These are phyloP conservation scores for Ptychobarbus kaznakovi DNA, from an alignment of 2,797 vertebrate genomes.

Conservation along the genomic window DNA sequence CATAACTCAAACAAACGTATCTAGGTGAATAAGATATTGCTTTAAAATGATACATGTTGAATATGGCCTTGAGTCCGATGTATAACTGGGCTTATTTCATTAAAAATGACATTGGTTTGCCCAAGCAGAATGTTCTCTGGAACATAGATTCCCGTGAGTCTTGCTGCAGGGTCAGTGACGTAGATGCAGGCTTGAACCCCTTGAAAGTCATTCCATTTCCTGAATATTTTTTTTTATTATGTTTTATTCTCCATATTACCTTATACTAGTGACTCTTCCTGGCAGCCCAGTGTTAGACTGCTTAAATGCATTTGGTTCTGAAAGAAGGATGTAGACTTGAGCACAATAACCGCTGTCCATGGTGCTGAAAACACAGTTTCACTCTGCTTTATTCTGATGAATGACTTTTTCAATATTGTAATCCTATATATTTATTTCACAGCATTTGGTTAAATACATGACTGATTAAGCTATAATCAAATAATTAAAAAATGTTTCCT, in stretches of 20 bases:
- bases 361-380: slow-evolving; percentile 73
- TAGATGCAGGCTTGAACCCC: neutral
- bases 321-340: slow-evolving; percentile 24
- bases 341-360: slow-evolving; percentile 65
- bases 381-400: slow-evolving; percentile 22
- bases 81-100: neutral
- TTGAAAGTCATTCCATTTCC: slow-evolving; percentile 18
- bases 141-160: slow-evolving; percentile 27
- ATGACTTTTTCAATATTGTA: neutral
- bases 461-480: neutral
- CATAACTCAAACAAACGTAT: neutral
- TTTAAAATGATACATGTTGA: neutral
- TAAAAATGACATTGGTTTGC: neutral
- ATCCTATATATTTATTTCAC: neutral
- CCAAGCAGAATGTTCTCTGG: slow-evolving; percentile 11
- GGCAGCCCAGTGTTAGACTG: neutral
- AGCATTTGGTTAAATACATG: neutral
- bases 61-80: neutral
- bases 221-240: neutral
- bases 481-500: neutral
- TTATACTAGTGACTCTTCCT: neutral
- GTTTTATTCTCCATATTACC: neutral
- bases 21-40: neutral
- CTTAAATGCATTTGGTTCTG: slow-evolving; percentile 55
- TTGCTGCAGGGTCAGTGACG: slow-evolving; percentile 7